phyloP scores from a whole-genome alignment of 37 sponge, comb jelly and placozoan species.

The Trichoplax adhaerens region DNA sequence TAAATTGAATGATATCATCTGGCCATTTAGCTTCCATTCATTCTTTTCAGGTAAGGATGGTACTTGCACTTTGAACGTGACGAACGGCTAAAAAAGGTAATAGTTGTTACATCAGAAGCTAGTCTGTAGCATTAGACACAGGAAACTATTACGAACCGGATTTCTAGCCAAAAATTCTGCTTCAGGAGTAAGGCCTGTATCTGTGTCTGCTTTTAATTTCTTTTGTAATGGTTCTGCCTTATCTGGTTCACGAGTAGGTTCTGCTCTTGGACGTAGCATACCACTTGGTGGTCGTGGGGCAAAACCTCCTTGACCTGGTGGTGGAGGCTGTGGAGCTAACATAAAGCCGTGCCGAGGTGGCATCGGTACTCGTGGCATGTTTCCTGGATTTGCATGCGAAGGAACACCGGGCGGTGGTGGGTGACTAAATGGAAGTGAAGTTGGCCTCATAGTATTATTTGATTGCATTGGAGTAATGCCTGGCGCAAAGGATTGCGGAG shows the following conservation, averaged over 20 bases:
- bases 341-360: neutral
- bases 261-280: slow-evolving; percentile 5
- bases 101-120: too few species aligned
- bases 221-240: slow-evolving; percentile 37
- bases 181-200: slow-evolving; percentile 42
- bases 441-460: neutral
- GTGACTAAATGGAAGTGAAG: too few species aligned
- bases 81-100: slow-evolving; percentile 39
- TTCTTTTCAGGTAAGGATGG: slow-evolving; percentile 48
- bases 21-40: slow-evolving; percentile 73
- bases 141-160: slow-evolving; percentile 6
- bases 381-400: too few species aligned
- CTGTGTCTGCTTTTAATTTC: slow-evolving; percentile 16
- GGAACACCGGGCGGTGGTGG: too few species aligned
- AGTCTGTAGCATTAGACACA: too few species aligned
- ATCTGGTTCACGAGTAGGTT: too few species aligned
- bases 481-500: slow-evolving; percentile 6
- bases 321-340: too few species aligned
- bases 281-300: slow-evolving; percentile 11
- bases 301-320: too few species aligned
- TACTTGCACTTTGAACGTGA: slow-evolving; percentile 58
- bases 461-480: slow-evolving; percentile 4
- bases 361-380: too few species aligned
- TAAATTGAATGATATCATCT: slow-evolving; percentile 41
- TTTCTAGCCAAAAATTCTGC: slow-evolving; percentile 38